Evolutionary conservation across 37 sponge, comb jelly and placozoan species (phyloP), one percentile per base, ranked within the genome.

Genomic region (Cliona cf. orientalis): DNA sequence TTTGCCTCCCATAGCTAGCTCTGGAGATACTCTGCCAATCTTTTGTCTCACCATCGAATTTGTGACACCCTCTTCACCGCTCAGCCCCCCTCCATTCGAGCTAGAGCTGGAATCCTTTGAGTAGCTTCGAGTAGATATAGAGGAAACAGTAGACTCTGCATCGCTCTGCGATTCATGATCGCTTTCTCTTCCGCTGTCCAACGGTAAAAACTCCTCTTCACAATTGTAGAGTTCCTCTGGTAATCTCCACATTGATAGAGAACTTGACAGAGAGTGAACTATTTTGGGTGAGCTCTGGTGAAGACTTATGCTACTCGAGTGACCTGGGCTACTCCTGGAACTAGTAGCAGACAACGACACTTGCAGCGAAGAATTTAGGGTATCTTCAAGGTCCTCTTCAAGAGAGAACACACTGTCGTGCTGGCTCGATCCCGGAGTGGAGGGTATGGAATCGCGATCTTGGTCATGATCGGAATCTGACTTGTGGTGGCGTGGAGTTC

Each of bases 31-130:
- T 49, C 53, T 49, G 53, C 53, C 14, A 14, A 49, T n/a, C n/a
- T n/a, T n/a, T n/a, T n/a, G n/a, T n/a, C n/a, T n/a, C n/a, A n/a
- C n/a, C n/a, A n/a, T n/a, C n/a, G n/a, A n/a, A n/a, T n/a, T 9
- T 29, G 14, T 59, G 60, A 29, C 60, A 14, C 44, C 70, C 6
- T 69, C 70, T 9, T 41, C 44, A 41, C 43, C 23, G 11, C 26
- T 69, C 44, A 38, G 33, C 14, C 66, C 36, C 38, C 33, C 21
- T 5, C 70, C 43, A 40, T 44, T 39, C 3, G 2, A 22, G n/a
- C 70, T 69, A 44, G 70, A 69, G 44, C 21, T 41, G 44, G 62
- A 61, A 23, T n/a, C n/a, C n/a, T n/a, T n/a, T n/a, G n/a, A n/a
- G n/a, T n/a, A n/a, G n/a, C n/a, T n/a, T n/a, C n/a, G n/a, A n/a